phyloP scores from a whole-genome alignment of 2,888 invertebrate species.

The Drosophila seclusa region DNA sequence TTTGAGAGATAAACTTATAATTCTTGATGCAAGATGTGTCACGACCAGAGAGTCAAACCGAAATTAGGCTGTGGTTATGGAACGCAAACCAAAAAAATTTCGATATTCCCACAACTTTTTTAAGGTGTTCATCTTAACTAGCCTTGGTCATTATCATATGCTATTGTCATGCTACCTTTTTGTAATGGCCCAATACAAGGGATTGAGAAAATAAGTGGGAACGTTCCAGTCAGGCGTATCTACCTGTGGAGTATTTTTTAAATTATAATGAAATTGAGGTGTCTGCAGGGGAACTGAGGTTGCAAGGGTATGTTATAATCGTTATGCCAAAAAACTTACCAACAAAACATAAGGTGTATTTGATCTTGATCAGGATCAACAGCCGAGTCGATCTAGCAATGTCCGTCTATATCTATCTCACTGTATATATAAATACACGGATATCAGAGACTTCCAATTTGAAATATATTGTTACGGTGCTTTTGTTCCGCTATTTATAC shows the following conservation, averaged over 20 bases:
- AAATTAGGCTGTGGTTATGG: neutral
- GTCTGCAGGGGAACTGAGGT: neutral
- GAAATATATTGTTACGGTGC: neutral
- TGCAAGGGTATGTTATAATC: neutral
- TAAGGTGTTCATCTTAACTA: too few species aligned
- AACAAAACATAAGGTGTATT: neutral
- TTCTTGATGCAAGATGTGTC: neutral
- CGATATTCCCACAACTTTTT: too few species aligned
- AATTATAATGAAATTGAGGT: neutral
- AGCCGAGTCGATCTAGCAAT: neutral
- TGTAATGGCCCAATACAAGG: too few species aligned
- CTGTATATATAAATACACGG: neutral
- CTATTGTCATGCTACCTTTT: neutral
- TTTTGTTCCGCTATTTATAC: neutral
- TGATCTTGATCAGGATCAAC: neutral
- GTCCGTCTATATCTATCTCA: neutral
- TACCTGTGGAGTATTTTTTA: neutral
- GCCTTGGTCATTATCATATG: too few species aligned
- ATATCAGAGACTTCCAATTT: neutral
- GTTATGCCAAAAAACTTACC: rapidly evolving
- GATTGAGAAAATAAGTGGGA: neutral
- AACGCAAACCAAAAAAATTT: neutral
- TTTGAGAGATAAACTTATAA: neutral
- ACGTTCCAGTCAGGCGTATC: neutral
- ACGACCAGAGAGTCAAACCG: neutral